Conservation (phyloP, 1,140 invertebrate species). For the Ceratosolen fusciceps region DNA sequence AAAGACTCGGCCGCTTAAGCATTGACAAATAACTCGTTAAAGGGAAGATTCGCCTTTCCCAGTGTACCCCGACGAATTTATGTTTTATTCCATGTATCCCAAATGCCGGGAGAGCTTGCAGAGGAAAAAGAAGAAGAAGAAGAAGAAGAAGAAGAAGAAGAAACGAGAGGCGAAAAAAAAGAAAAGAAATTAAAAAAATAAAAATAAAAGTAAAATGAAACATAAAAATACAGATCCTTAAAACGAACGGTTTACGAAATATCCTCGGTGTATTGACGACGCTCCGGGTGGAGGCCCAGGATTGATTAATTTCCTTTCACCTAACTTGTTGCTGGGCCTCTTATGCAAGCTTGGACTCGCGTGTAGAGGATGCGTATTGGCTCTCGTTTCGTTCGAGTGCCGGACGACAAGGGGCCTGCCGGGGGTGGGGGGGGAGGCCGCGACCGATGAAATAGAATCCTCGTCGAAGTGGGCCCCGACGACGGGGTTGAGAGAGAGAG, state of each 20-base stretch:
- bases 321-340: background rate
- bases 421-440: background rate
- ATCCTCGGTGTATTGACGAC: background rate
- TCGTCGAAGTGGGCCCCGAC: background rate
- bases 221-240: background rate
- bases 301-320: background rate
- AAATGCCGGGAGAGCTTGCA: background rate
- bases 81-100: background rate
- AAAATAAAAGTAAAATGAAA: too few species aligned
- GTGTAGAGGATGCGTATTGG: background rate
- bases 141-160: too few species aligned
- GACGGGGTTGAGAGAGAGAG: background rate
- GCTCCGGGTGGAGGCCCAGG: background rate
- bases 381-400: background rate
- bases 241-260: background rate
- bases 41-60: background rate
- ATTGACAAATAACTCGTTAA: too few species aligned
- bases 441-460: background rate
- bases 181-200: too few species aligned
- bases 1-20: too few species aligned
- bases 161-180: too few species aligned
- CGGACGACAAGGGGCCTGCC: background rate
- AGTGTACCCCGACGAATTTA: background rate
- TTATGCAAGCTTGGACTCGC: background rate
- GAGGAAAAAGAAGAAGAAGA: too few species aligned